phyloP scores from a whole-genome alignment of 1,140 invertebrate species.

The Drosophila baimaii region DNA sequence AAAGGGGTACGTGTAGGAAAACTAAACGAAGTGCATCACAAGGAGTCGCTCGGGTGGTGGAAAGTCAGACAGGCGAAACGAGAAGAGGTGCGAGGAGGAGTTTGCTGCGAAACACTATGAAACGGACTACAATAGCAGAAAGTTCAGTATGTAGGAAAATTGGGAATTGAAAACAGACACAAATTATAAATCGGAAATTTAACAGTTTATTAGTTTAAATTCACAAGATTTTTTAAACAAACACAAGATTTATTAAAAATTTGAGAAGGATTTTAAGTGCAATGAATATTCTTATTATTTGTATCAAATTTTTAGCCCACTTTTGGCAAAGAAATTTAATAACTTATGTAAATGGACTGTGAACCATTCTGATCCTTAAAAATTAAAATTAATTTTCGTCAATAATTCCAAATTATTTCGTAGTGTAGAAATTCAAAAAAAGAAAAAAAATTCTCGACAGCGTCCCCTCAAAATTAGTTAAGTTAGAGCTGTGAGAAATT shows the following conservation, averaged over 20 bases:
- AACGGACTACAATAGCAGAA: slow-evolving; percentile 4
- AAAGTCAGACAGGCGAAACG: slow-evolving; percentile 30
- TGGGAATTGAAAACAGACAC: too few species aligned
- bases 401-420: too few species aligned
- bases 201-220: background rate
- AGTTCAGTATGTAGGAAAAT: background rate
- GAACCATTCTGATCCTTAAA: too few species aligned
- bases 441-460: too few species aligned
- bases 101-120: background rate
- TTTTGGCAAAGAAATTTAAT: background rate
- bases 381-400: too few species aligned
- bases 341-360: too few species aligned
- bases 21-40: slow-evolving; percentile 69
- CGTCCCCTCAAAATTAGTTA: too few species aligned
- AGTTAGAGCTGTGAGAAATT: too few species aligned
- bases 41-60: slow-evolving; percentile 31
- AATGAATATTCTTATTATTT: too few species aligned
- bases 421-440: too few species aligned
- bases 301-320: background rate
- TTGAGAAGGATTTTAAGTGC: background rate
- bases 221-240: background rate
- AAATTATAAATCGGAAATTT: too few species aligned
- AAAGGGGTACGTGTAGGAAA: slow-evolving; percentile 31
- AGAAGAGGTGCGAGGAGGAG: background rate
- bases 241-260: background rate